Base-by-base conservation (phyloP, 2,888 invertebrate species). In the Proisotoma minuta region DNA sequence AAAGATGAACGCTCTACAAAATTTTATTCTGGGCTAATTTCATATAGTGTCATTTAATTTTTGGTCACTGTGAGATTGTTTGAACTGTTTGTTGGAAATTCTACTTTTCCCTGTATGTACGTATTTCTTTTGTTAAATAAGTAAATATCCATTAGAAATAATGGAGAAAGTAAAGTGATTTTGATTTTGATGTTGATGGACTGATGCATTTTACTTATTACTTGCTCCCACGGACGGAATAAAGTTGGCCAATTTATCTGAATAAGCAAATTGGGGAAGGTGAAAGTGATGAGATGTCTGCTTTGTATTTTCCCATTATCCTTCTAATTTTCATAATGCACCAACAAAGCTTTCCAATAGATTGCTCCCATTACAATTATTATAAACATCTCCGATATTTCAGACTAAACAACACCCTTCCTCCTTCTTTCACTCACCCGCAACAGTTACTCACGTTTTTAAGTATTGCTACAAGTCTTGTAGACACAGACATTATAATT, bases 271-370 rank as follows among this genome's bases (percentile, higher is more conserved):
- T 34, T 34, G 34, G 34, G 15, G 34, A 34, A 34, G 15, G 34
- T 34, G 34, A 34, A 15, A 34, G 34, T 34, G 34, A 34, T 34
- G 34, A 34, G 34, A 34, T 34, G 15, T 8, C 8, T 34, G 34
- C 34, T 10, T 10, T 34, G 8, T 34, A 10, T 10, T 34, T 15
- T 10, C 34, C 8, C 15, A 34, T 34, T 34, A 34, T 29, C 22
- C 51, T 47, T 47, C 43, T 20, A 49, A 27, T 28, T 29, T 40
- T 56, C 56, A 39, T 24, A 34, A 34, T n/a, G n/a, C n/a, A n/a
- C n/a, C n/a, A n/a, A n/a, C n/a, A n/a, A n/a, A n/a, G n/a, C n/a
- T n/a, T n/a, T n/a, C n/a, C n/a, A n/a, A n/a, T n/a, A n/a, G n/a
- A n/a, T n/a, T n/a, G n/a, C n/a, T n/a, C n/a, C n/a, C n/a, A n/a